A percentile compares a stretch with the other conserved stretches of the same genome.
Evolutionary conservation across 2,113 vertebrate species (phyloP).

Genomic region (Nymphicus hollandicus): DNA sequence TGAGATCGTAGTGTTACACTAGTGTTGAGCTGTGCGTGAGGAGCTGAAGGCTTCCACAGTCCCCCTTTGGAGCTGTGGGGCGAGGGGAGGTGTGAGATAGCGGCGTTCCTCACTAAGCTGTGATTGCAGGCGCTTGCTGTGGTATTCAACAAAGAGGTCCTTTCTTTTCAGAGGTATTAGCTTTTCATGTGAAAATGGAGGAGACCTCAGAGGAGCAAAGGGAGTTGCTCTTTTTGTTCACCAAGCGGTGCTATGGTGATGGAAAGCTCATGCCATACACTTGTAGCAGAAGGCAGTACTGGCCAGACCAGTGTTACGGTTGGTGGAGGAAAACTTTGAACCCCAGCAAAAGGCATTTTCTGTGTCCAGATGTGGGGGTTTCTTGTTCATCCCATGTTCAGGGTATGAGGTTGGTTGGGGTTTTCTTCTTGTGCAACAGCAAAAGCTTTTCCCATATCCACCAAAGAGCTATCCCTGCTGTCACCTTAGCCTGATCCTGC

Average conservation of each 20-base stretch:
- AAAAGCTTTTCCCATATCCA: not conserved
- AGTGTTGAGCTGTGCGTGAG: not conserved
- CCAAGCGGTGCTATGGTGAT: not conserved
- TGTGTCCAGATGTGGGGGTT: not conserved
- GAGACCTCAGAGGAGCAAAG: not conserved
- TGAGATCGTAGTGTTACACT: not conserved
- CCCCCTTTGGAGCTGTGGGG: not conserved
- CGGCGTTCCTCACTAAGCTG: not conserved
- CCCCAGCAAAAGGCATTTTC: not conserved
- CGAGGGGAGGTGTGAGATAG: not conserved
- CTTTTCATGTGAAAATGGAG: conserved; percentile 56
- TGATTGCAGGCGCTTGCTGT: not conserved
- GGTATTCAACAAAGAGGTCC: conserved; percentile 6
- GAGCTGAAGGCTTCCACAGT: conserved; percentile 36
- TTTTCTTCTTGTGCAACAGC: not conserved
- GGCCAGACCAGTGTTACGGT: conserved; percentile 46
- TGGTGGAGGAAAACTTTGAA: not conserved
- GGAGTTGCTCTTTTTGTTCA: conserved; percentile 7
- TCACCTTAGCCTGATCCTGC: not conserved
- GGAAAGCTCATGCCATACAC: conserved; percentile 52
- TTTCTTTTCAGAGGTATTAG: conserved; percentile 43
- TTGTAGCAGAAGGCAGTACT: conserved; percentile 40
- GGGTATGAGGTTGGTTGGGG: not conserved
- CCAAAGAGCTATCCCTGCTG: not conserved
- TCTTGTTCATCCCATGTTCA: not conserved